Percentiles rank a stretch among this genome's conserved stretches.
These are phyloP conservation scores for Dryobota labecula DNA, from an alignment of 2,888 invertebrate genomes.

Conservation along the genomic window DNA sequence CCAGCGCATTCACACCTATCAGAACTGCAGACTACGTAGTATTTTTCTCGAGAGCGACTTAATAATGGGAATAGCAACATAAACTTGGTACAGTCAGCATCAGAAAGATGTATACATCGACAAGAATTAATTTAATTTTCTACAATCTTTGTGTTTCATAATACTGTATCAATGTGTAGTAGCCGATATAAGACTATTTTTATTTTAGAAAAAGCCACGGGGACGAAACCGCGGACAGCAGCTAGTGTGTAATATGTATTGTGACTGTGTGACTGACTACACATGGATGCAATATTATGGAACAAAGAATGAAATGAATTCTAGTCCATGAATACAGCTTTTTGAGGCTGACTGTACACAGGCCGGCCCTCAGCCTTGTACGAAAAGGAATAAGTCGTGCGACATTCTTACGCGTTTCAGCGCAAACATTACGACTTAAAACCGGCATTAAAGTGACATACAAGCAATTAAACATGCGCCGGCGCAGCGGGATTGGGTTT, in stretches of 20 bases:
- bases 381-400: conserved; percentile 44
- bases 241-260: background rate
- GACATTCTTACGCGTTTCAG: conserved; percentile 58
- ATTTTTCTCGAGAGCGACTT: conserved; percentile 52
- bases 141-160: background rate
- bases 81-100: conserved; percentile 33
- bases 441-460: conserved; percentile 65
- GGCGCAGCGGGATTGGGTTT: conserved; percentile 60
- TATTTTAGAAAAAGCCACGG: no score
- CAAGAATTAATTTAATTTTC: background rate
- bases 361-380: conserved; percentile 25
- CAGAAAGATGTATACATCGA: background rate
- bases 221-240: no score
- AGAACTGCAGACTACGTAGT: conserved; percentile 37
- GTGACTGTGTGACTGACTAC: no score
- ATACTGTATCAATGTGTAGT: background rate
- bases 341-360: conserved; percentile 17
- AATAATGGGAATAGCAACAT: conserved; percentile 51
- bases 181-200: no score
- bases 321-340: background rate
- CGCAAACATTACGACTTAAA: conserved; percentile 65
- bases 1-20: conserved; percentile 39
- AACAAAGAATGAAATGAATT: background rate
- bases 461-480: conserved; percentile 66
- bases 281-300: background rate